Conservation (phyloP, 2,797 vertebrate species). For the Periparus ater region DNA sequence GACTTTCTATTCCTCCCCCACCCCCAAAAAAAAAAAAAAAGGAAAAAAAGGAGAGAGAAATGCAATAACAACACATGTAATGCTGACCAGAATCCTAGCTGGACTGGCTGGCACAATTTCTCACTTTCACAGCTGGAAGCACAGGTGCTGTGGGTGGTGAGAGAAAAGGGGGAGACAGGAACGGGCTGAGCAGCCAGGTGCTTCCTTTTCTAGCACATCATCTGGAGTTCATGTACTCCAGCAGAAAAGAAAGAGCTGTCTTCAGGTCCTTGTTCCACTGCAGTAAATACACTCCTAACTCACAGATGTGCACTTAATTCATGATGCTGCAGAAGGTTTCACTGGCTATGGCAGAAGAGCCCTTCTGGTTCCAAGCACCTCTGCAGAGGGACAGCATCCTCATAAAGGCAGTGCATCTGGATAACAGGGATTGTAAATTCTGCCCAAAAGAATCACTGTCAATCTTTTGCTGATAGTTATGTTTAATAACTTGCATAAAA, state of each 20-base stretch:
- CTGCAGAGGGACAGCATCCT: not conserved
- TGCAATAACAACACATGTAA: not conserved
- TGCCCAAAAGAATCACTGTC: not conserved
- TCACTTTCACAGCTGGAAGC: not conserved
- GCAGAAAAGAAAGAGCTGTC: not conserved
- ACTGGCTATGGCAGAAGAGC: not conserved
- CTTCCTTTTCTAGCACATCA: not conserved
- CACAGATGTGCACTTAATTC: not conserved
- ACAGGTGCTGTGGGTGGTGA: not conserved
- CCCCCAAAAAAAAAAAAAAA: rapidly evolving
- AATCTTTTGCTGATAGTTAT: not conserved
- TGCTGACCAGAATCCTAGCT: not conserved
- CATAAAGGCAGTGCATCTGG: not conserved
- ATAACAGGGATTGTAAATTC: not conserved
- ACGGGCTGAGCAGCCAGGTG: not conserved
- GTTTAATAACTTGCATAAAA: not conserved
- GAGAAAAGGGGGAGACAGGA: not conserved
- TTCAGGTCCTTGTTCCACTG: not conserved
- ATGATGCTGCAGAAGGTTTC: not conserved
- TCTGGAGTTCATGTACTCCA: not conserved
- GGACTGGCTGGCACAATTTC: not conserved
- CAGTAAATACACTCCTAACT: not conserved
- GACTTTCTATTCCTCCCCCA: not conserved
- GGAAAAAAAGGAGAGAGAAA: not conserved
- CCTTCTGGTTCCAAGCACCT: not conserved